Conservation (phyloP, 2,888 invertebrate species). For the Xestia rhomboidea region DNA sequence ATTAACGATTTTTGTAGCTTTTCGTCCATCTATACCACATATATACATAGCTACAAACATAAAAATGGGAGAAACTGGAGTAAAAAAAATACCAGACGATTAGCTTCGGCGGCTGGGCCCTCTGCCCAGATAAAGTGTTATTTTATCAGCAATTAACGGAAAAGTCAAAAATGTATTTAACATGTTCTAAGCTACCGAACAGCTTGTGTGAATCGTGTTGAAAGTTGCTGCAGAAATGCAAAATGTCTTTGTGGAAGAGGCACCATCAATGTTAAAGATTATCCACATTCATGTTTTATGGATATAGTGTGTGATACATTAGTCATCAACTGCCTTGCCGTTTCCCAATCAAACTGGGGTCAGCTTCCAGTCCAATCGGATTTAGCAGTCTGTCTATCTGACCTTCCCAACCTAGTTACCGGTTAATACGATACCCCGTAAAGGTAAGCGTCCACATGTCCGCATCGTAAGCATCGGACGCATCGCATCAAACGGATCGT, state of each 20-base stretch:
- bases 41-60: neutral
- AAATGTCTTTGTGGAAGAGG: neutral
- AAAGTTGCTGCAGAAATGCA: neutral
- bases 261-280: neutral
- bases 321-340: neutral
- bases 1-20: neutral
- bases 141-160: neutral
- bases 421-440: neutral
- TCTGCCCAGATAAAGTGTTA: neutral
- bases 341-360: neutral
- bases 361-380: neutral
- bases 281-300: neutral
- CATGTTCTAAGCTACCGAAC: neutral
- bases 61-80: neutral
- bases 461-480: too few species aligned
- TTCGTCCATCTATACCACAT: neutral
- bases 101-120: neutral
- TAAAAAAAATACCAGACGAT: neutral
- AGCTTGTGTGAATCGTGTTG: neutral
- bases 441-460: too few species aligned
- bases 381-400: neutral
- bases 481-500: too few species aligned
- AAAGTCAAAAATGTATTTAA: neutral
- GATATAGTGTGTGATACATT: neutral
- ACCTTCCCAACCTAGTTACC: neutral